Evolutionary conservation across 2,113 vertebrate genomes (phyloP).

Genomic region (Siphamia tubifer): DNA sequence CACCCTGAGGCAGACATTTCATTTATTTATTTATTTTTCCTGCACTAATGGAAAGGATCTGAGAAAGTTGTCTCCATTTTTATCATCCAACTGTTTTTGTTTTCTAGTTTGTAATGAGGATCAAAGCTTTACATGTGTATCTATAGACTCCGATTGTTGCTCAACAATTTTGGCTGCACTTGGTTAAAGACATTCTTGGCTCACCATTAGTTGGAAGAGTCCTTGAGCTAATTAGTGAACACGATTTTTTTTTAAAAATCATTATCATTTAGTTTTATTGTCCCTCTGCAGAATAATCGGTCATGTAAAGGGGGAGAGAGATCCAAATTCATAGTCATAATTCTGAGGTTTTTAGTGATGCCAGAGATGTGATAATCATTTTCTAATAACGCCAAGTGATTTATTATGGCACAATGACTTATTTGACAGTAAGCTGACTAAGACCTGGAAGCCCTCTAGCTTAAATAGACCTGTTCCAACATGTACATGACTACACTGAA

Average conservation of each 20-base stretch:
- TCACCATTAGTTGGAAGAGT: background rate
- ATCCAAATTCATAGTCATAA: background rate
- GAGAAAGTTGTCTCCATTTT: background rate
- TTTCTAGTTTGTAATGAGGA: background rate
- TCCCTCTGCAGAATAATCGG: background rate
- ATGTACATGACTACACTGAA: constrained; percentile 32
- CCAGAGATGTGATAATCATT: background rate
- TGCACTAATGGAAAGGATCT: background rate
- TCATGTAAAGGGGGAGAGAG: background rate
- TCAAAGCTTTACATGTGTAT: background rate
- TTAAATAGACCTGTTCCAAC: constrained; percentile 29
- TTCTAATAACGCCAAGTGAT: background rate
- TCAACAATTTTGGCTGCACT: background rate
- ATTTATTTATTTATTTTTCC: too few species aligned
- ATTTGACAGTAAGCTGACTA: background rate
- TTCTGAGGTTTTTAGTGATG: background rate
- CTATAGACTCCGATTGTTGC: too few species aligned
- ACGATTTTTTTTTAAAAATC: background rate
- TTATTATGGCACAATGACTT: too few species aligned
- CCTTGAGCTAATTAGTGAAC: background rate
- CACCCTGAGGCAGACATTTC: background rate
- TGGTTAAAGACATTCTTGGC: background rate
- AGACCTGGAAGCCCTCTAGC: background rate
- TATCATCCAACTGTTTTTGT: background rate
- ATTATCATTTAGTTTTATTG: background rate